Evolutionary conservation across 2,888 invertebrate genomes (phyloP).

Genomic region (Lepetodrilus schrolli): DNA sequence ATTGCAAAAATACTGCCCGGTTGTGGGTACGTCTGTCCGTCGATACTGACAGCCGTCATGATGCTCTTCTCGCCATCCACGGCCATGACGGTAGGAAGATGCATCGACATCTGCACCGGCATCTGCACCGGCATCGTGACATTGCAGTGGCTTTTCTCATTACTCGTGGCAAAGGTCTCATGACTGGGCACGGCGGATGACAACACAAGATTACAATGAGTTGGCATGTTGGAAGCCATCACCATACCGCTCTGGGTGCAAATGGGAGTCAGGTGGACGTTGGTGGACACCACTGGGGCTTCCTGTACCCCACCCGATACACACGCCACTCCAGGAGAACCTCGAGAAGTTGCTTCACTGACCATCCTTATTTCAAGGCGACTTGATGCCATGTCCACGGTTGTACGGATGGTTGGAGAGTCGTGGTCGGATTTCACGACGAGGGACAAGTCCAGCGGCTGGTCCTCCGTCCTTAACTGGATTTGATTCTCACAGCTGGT

Average conservation of each 20-base stretch:
- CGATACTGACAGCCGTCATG: neutral
- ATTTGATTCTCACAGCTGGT: neutral
- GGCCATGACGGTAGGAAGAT: constrained; percentile 35
- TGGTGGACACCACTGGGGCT: neutral
- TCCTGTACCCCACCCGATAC: neutral
- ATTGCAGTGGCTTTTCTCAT: neutral
- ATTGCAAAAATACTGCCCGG: too few relatives aligned
- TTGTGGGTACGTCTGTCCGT: neutral
- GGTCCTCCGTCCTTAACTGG: neutral
- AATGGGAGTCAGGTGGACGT: neutral
- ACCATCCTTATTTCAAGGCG: neutral
- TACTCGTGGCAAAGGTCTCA: neutral
- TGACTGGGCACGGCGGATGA: neutral
- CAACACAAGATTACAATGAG: constrained; percentile 10
- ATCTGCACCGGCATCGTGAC: neutral
- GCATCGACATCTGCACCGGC: constrained; percentile 33
- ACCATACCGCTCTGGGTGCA: neutral
- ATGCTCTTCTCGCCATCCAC: neutral
- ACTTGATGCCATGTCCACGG: neutral
- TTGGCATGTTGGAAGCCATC: neutral
- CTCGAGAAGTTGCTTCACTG: neutral
- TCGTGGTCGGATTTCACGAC: neutral
- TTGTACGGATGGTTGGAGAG: neutral
- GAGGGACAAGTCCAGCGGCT: constrained; percentile 30
- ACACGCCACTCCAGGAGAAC: neutral